Conservation (phyloP, 2,888 invertebrate genomes). For the Thereva unica region DNA sequence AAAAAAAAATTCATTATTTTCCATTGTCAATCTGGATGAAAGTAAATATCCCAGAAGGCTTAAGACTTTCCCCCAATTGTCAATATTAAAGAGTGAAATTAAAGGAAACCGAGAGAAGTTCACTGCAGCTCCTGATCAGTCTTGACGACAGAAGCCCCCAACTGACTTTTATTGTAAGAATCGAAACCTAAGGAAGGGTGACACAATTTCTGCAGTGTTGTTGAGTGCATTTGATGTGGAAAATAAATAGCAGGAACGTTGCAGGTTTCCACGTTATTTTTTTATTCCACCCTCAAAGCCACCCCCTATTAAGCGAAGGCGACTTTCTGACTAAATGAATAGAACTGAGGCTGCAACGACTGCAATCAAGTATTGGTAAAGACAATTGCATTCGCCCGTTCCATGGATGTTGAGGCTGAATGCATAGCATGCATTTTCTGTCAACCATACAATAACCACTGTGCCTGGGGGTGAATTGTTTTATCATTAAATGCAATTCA, state of each 20-base stretch:
- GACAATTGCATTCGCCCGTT: constrained; percentile 38
- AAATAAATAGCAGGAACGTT: constrained; percentile 33
- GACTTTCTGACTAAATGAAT: constrained; percentile 36
- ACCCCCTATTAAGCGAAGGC: constrained; percentile 27
- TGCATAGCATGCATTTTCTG: constrained; percentile 30
- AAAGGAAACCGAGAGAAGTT: too few species aligned
- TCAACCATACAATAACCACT: constrained; percentile 7
- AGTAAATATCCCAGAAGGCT: too few species aligned
- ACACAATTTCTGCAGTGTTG: constrained; percentile 28
- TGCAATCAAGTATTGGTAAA: constrained; percentile 40
- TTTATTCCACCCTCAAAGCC: constrained; percentile 1
- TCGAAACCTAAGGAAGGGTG: constrained; percentile 12
- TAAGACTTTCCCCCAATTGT: too few species aligned
- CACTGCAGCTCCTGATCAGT: not conserved
- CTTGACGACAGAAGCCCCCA: not conserved
- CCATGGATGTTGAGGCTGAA: constrained; percentile 24
- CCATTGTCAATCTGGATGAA: too few species aligned
- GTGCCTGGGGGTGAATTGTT: constrained; percentile 37
- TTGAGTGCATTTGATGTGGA: constrained; percentile 40
- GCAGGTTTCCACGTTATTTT: constrained; percentile 10
- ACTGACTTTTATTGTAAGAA: constrained; percentile 10
- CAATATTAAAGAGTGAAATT: too few species aligned
- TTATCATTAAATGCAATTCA: constrained; percentile 40
- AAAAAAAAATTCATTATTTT: too few species aligned
- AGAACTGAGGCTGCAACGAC: constrained; percentile 22